Evolutionary conservation across 2,113 vertebrate genomes (phyloP), one percentile per base, ranked within the genome.

Genomic region (Mobula hypostoma): DNA sequence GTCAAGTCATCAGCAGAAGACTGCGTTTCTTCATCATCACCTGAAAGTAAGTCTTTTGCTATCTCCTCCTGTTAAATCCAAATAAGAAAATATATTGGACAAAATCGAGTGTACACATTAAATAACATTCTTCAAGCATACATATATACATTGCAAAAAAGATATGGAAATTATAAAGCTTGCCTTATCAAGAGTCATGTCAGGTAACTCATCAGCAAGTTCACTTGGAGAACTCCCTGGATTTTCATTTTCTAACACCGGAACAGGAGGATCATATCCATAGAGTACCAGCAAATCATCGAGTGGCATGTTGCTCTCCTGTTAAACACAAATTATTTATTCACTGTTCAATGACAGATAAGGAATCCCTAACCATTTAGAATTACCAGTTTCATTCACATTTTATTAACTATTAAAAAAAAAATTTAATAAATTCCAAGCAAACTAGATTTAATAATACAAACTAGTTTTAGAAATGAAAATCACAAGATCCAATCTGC

Each of bases 121-220:
- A 92, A 12, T 48, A 48, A 93, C 9, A 29, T 74, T 74, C 70
- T 72, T 48, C 1, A 68, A 7, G 7, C 14, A 11, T 66, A 66
- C 17, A 21, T 24, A 1, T 93, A 94, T 0, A 48, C 14, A 66
- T 72, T 95, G 40, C 32, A 12, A 94, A 91, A 94, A 96, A 68
- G 70, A 95, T 40, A 94, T 94, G 88, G 0, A 0, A 19, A 83
- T 95, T 15, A 63, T 0, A 32, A 19, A 70, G 96, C 96, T 97
- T 96, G 99, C 99, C 97, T 99, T 99, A 96, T 99, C 99, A 94
- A 99, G 96, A 95, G 98, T 99, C 99, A 99, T 99, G 95, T 99
- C 99, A 91, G 99, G 99, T 76, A 99, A 97, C 80, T 99, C 98
- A 96, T 99, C 98, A 27, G 98, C 98, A 94, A 99, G 97, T 96